Evolutionary conservation across 1,140 invertebrate species (phyloP).

Genomic region (Xylocopa sonorina): DNA sequence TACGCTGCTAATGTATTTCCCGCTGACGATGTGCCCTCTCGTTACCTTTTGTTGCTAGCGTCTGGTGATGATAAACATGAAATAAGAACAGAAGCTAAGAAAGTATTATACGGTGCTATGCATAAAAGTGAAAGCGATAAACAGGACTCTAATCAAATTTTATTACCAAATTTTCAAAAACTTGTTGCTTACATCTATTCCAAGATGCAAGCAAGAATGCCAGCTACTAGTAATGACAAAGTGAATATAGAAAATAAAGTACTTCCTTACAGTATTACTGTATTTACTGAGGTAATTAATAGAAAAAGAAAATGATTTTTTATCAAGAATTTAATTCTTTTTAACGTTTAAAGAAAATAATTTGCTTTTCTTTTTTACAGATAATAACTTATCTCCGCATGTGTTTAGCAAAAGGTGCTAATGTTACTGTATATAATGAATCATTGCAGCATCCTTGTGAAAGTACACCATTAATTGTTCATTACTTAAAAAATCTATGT

Average conservation of each 20-base stretch:
- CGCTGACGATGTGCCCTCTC: slow-evolving; percentile 89
- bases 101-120: slow-evolving; percentile 85
- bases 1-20: slow-evolving; percentile 92
- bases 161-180: slow-evolving; percentile 83
- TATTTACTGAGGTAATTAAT: slow-evolving; percentile 81
- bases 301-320: background rate
- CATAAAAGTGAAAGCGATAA: slow-evolving; percentile 80
- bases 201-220: slow-evolving; percentile 84
- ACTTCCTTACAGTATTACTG: slow-evolving; percentile 82
- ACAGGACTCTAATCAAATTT: slow-evolving; percentile 68
- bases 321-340: background rate
- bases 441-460: slow-evolving; percentile 84
- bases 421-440: slow-evolving; percentile 76
- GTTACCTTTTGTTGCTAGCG: slow-evolving; percentile 92
- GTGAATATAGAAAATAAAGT: slow-evolving; percentile 82
- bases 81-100: slow-evolving; percentile 87
- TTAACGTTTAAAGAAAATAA: background rate
- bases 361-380: slow-evolving; percentile 78
- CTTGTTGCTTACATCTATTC: slow-evolving; percentile 86
- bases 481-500: slow-evolving; percentile 82
- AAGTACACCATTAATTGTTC: slow-evolving; percentile 84
- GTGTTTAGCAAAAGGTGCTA: slow-evolving; percentile 85
- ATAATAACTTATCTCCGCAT: slow-evolving; percentile 90
- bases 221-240: slow-evolving; percentile 81
- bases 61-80: slow-evolving; percentile 93